Evolutionary conservation across 2,113 vertebrate species (phyloP).

Genomic region (Engraulis encrasicolus): DNA sequence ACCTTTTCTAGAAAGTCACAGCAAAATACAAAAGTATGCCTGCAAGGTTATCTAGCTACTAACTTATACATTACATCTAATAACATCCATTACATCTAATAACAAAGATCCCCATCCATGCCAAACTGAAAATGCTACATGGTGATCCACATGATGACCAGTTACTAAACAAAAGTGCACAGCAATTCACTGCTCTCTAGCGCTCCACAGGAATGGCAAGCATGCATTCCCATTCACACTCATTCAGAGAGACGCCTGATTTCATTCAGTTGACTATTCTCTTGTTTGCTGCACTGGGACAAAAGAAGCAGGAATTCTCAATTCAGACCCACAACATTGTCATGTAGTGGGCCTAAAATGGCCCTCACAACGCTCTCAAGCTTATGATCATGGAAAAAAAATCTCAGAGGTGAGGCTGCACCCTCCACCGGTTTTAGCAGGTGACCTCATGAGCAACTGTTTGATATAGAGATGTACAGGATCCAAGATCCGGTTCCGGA

Average conservation of each 20-base stretch:
- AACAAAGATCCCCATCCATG: background rate
- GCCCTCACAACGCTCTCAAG: conserved; percentile 5
- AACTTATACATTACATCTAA: background rate
- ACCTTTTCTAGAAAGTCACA: background rate
- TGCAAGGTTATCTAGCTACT: too few species aligned
- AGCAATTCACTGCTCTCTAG: background rate
- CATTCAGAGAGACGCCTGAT: background rate
- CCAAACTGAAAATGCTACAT: background rate
- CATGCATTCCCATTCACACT: background rate
- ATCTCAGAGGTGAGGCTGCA: conserved; percentile 34
- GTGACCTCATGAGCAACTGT: conserved; percentile 39
- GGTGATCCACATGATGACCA: background rate
- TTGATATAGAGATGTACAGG: too few species aligned
- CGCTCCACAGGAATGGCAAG: background rate
- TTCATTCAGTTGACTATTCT: conserved; percentile 2
- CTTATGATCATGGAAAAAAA: conserved; percentile 25
- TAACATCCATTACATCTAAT: background rate
- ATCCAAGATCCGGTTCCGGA: too few species aligned
- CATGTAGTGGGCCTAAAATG: conserved; percentile 21
- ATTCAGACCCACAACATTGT: conserved; percentile 22
- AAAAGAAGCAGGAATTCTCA: background rate
- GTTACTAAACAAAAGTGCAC: background rate
- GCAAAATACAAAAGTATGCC: background rate
- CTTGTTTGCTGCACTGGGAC: background rate
- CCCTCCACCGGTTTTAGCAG: conserved; percentile 33